Percentiles rank a stretch among this genome's conserved stretches.
Evolutionary conservation across 2,797 vertebrate genomes (phyloP).

Genomic region (Pipistrellus pipistrellus): DNA sequence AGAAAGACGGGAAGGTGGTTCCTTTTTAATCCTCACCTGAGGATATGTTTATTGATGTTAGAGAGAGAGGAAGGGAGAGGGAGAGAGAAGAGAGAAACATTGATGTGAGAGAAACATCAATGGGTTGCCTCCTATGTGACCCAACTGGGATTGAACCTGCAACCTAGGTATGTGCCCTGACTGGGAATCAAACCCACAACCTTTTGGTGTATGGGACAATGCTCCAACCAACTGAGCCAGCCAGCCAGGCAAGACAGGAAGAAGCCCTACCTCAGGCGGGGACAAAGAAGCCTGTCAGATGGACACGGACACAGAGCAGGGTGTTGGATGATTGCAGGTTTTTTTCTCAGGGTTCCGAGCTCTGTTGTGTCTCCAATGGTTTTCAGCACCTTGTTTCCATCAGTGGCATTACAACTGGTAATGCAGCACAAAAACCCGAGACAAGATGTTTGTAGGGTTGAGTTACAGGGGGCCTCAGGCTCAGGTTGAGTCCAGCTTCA

Average conservation of each 20-base stretch:
- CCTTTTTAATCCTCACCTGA: background rate
- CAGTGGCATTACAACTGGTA: no score
- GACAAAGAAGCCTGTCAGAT: background rate
- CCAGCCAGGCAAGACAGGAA: background rate
- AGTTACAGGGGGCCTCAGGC: background rate
- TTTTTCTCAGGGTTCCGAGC: background rate
- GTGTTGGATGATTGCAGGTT: background rate
- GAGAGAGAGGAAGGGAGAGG: background rate
- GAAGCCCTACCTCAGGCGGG: background rate
- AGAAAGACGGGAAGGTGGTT: background rate
- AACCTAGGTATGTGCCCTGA: background rate
- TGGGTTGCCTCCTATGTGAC: background rate
- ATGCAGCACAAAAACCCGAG: background rate
- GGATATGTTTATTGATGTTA: background rate
- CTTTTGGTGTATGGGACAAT: background rate
- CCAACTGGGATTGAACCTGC: background rate
- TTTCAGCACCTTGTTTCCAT: no score
- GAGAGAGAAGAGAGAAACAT: background rate
- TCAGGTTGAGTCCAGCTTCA: background rate
- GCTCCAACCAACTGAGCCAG: background rate
- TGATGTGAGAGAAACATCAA: background rate
- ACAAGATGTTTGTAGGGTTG: background rate
- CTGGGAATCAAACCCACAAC: background rate
- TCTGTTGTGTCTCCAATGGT: background rate
- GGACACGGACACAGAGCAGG: rapidly evolving